These are phyloP conservation scores for Caenorhabditis virilis DNA, from an alignment of 2,888 invertebrate genomes.

Conservation along the genomic window DNA sequence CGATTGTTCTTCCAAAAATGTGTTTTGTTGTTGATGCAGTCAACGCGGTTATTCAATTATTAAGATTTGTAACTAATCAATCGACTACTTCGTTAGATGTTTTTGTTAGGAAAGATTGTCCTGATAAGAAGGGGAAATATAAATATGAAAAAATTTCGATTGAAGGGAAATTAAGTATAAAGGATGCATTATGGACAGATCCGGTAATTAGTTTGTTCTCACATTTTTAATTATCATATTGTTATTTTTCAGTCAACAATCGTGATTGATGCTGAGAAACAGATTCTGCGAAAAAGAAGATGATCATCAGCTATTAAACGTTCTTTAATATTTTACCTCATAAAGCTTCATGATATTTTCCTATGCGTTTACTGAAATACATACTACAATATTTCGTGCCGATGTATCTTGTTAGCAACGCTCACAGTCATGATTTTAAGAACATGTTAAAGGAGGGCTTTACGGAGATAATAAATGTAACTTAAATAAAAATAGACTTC, in stretches of 20 bases:
- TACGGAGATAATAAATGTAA: no score
- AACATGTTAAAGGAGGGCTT: no score
- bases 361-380: no score
- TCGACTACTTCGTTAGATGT: constrained; percentile 36
- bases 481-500: no score
- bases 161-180: constrained; percentile 22
- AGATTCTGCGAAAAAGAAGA: not conserved
- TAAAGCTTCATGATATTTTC: no score
- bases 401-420: no score
- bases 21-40: constrained; percentile 38
- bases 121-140: constrained; percentile 27
- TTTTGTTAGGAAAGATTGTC: constrained; percentile 24
- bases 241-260: constrained; percentile 1
- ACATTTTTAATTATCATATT: not conserved
- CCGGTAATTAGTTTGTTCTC: not conserved
- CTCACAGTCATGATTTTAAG: no score
- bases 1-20: constrained; percentile 39
- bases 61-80: constrained; percentile 29
- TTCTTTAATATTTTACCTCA: no score
- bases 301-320: no score
- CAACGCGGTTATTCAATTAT: constrained; percentile 45
- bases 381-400: no score
- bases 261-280: constrained; percentile 3
- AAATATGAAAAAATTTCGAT: constrained; percentile 31
- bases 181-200: constrained; percentile 25